Evolutionary conservation across 2,113 vertebrate genomes (phyloP).

Genomic region (Pomatorhinus ruficollis): DNA sequence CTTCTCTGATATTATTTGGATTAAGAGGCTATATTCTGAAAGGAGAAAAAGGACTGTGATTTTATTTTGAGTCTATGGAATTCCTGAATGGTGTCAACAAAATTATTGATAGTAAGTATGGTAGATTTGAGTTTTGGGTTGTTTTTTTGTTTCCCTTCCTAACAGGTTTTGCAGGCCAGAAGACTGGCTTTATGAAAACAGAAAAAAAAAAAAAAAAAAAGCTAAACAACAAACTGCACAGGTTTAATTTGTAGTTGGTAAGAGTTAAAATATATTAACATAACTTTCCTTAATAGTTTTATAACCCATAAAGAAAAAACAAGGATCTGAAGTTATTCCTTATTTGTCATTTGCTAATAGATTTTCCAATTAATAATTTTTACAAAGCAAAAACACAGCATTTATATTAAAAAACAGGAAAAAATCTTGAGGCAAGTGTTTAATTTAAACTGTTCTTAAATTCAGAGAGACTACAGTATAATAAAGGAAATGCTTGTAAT

Average conservation of each 20-base stretch:
- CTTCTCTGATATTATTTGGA: conserved; percentile 80
- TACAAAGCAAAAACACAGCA: not conserved
- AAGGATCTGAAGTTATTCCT: not conserved
- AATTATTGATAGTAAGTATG: conserved; percentile 65
- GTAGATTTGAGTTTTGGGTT: conserved; percentile 61
- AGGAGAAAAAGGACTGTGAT: conserved; percentile 90
- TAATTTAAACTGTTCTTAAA: not conserved
- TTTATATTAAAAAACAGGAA: not conserved
- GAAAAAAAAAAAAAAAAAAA: not conserved
- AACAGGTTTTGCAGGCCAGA: conserved; percentile 57
- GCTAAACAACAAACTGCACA: not conserved
- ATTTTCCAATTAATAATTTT: not conserved
- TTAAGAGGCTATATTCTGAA: conserved; percentile 79
- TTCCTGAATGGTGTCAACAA: conserved; percentile 66
- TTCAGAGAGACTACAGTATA: not conserved
- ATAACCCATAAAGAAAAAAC: not conserved
- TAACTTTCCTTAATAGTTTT: not conserved
- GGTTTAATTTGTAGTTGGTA: not conserved
- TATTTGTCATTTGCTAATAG: not conserved
- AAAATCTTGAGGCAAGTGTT: not conserved
- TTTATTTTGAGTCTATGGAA: conserved; percentile 86
- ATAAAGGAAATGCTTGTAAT: not conserved
- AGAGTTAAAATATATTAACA: not conserved
- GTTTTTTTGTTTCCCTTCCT: conserved; percentile 32
- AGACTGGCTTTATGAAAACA: not conserved